Percentiles rank a stretch among this genome's conserved stretches.
phyloP scores from a whole-genome alignment of 2,888 invertebrate species.

The Chorisops tibialis region DNA sequence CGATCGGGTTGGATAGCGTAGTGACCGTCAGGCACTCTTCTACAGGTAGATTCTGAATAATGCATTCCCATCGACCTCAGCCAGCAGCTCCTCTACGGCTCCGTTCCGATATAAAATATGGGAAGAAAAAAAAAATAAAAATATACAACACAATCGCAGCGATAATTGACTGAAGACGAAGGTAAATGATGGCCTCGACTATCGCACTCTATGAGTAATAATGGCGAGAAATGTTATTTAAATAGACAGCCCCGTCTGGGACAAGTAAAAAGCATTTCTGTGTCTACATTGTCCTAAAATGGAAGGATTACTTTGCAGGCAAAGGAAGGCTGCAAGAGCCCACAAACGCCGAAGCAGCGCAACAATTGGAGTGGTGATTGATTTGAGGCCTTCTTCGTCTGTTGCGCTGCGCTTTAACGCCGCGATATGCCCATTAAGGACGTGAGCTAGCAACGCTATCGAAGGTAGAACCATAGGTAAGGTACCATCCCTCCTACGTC shows the following conservation, averaged over 20 bases:
- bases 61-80: too few species aligned
- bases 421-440: too few species aligned
- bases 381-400: slow-evolving; percentile 19
- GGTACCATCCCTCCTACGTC: too few species aligned
- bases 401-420: slow-evolving; percentile 2
- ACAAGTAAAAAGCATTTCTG: slow-evolving; percentile 17
- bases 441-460: too few species aligned
- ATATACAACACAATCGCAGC: neutral
- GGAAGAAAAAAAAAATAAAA: too few species aligned
- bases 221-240: neutral
- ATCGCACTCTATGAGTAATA: slow-evolving; percentile 14
- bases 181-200: slow-evolving; percentile 11
- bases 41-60: too few species aligned
- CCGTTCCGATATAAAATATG: too few species aligned
- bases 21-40: too few species aligned
- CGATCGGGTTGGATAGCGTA: too few species aligned
- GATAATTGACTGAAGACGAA: slow-evolving; percentile 9
- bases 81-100: too few species aligned
- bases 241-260: slow-evolving; percentile 4
- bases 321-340: slow-evolving; percentile 5
- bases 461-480: too few species aligned
- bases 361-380: slow-evolving; percentile 11
- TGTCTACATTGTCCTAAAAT: slow-evolving; percentile 12
- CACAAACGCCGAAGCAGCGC: neutral
- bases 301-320: slow-evolving; percentile 24